Conservation (phyloP, 2,888 invertebrate genomes). For the Tetramorium bicarinatum region DNA sequence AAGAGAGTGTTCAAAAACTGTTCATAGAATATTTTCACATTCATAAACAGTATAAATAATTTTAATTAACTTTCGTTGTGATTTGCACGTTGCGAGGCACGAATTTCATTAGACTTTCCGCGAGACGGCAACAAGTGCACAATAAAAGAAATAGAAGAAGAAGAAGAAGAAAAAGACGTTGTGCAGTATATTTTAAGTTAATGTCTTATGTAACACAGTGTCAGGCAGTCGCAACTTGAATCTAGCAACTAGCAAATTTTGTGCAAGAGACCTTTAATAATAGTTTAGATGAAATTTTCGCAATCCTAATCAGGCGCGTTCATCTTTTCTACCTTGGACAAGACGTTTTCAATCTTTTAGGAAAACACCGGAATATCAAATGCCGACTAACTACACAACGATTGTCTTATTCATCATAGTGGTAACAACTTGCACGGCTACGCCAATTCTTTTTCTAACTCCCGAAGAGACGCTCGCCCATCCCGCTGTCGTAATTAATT, state of each 20-base stretch:
- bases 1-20: neutral
- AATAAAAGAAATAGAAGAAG: too few relatives aligned
- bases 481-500: slow-evolving; percentile 91
- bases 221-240: neutral
- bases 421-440: slow-evolving; percentile 72
- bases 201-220: neutral
- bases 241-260: neutral
- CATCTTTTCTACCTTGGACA: neutral
- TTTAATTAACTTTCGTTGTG: neutral
- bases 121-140: too few relatives aligned
- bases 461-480: slow-evolving; percentile 87
- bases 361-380: neutral
- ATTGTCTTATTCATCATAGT: slow-evolving; percentile 69
- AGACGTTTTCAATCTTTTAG: neutral
- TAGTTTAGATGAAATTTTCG: neutral
- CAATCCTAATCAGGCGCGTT: neutral
- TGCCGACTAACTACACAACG: slow-evolving; percentile 58
- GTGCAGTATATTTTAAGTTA: too few relatives aligned
- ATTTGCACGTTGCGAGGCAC: neutral
- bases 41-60: neutral
- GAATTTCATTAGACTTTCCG: neutral
- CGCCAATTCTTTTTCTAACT: slow-evolving; percentile 78
- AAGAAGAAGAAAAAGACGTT: too few relatives aligned
- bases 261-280: neutral
- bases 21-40: neutral